Base-by-base conservation (phyloP, 2,888 invertebrate genomes). In the Melinaea menophilus region DNA sequence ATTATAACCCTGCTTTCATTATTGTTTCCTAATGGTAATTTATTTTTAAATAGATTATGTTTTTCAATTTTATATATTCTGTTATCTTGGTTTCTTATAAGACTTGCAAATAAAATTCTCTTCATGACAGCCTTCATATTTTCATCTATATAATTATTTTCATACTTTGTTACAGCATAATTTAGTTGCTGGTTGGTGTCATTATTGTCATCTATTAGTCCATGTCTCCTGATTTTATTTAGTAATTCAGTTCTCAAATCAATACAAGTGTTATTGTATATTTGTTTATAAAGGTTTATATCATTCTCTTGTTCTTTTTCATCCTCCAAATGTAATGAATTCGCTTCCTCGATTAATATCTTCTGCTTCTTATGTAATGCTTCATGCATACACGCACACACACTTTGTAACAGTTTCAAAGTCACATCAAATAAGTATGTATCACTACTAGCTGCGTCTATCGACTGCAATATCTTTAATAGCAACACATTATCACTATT, bases 331-430 rank as follows among this genome's bases (percentile, higher is more conserved):
- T 71, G 65, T 46, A 79, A 55, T 9, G 69, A 62, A 59, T 78
- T 77, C 1, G 65, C 71, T 11, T 74, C 73, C 61, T 68, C 71
- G n/a, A 72, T 64, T 7, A 76, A 66, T 46, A 56, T 45, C 11
- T 69, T 72, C 72, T 80, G 73, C 64, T 81, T 82, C 3, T 68
- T 72, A 46, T 69, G 72, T 12, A 85, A 71, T 2, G 80, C 80
- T 65, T 85, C 80, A 9, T 75, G 75, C 81, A 90, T 84, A 69
- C 89, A 89, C 47, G 70, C 66, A 73, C 90, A 89, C 51, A 89
- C 72, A 72, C 81, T 82, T 63, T 79, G 78, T n/a, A 90, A 72
- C n/a, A 89, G 70, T 68, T 82, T 82, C 33, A 85, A 66, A 0
- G 86, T 85, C 41, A 83, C 80, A 61, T 85, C 75, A 35, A 83